Percentiles rank a stretch among this genome's conserved stretches.
Conservation (phyloP, 2,113 vertebrate genomes). For the Oreotragus oreotragus region DNA sequence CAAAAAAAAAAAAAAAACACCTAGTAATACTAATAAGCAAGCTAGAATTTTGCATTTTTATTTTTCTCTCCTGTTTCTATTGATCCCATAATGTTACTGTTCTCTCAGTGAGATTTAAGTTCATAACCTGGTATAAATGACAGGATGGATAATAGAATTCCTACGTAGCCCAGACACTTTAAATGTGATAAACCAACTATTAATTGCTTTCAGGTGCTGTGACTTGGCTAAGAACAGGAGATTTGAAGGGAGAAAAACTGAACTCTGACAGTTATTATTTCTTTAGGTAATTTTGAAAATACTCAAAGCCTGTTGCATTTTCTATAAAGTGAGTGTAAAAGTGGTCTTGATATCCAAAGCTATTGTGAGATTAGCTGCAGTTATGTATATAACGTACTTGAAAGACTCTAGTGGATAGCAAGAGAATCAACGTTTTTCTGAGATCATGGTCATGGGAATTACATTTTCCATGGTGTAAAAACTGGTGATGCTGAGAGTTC, state of each 20-base stretch:
- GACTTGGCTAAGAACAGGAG: not conserved
- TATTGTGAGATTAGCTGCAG: not conserved
- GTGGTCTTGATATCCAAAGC: not conserved
- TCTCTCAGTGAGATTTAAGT: not conserved
- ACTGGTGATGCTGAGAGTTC: not conserved
- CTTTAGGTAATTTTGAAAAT: slow-evolving; percentile 16
- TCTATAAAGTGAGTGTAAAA: not conserved
- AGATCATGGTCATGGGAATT: not conserved
- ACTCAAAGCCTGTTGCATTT: not conserved
- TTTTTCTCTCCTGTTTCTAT: not conserved
- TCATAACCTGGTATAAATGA: not conserved
- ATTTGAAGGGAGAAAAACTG: not conserved
- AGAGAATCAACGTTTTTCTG: not conserved
- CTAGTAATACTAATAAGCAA: not conserved
- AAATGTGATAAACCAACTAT: not conserved
- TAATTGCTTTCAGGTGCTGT: not conserved
- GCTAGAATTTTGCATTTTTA: slow-evolving; percentile 18
- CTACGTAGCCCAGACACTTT: not conserved
- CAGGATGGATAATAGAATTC: not conserved
- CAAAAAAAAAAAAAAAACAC: too few species aligned
- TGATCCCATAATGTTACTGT: not conserved
- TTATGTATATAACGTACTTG: not conserved
- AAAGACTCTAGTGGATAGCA: not conserved
- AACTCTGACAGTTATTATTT: not conserved
- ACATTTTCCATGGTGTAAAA: not conserved